Conservation (phyloP, 2,113 vertebrate genomes). For the Epinephelus lanceolatus region DNA sequence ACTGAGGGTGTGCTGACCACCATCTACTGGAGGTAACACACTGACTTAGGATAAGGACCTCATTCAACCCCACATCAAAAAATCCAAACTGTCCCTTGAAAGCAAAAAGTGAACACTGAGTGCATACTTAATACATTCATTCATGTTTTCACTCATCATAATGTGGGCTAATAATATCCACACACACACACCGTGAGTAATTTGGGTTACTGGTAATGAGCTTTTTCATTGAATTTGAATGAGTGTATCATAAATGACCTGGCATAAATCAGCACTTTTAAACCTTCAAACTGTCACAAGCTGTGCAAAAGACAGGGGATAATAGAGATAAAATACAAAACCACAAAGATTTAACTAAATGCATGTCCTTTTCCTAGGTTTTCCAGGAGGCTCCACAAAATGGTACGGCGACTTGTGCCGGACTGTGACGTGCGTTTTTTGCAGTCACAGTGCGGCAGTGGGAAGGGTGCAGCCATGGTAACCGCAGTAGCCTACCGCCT, state of each 20-base stretch:
- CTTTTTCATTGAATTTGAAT: not conserved
- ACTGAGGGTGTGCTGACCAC: too few relatives aligned
- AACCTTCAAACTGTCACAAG: not conserved
- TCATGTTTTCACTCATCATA: too few relatives aligned
- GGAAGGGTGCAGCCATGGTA: slow-evolving; percentile 98
- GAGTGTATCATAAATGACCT: not conserved
- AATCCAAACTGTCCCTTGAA: too few relatives aligned
- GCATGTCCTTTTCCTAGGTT: slow-evolving; percentile 83
- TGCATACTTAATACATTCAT: too few relatives aligned
- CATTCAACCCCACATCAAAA: too few relatives aligned
- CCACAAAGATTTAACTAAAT: not conserved
- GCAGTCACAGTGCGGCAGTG: slow-evolving; percentile 93
- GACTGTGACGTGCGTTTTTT: slow-evolving; percentile 95
- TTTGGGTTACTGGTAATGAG: not conserved
- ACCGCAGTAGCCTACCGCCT: slow-evolving; percentile 94
- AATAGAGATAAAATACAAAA: not conserved
- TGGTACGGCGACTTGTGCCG: slow-evolving; percentile 90
- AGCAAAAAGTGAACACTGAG: too few relatives aligned
- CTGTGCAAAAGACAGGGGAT: not conserved
- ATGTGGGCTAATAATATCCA: not conserved
- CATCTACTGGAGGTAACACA: too few relatives aligned
- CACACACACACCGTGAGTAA: not conserved
- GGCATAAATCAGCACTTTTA: not conserved
- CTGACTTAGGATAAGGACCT: too few relatives aligned
- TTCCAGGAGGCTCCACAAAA: slow-evolving; percentile 91